Evolutionary conservation across 2,888 invertebrate species (phyloP).

Genomic region (Callosobruchus maculatus): DNA sequence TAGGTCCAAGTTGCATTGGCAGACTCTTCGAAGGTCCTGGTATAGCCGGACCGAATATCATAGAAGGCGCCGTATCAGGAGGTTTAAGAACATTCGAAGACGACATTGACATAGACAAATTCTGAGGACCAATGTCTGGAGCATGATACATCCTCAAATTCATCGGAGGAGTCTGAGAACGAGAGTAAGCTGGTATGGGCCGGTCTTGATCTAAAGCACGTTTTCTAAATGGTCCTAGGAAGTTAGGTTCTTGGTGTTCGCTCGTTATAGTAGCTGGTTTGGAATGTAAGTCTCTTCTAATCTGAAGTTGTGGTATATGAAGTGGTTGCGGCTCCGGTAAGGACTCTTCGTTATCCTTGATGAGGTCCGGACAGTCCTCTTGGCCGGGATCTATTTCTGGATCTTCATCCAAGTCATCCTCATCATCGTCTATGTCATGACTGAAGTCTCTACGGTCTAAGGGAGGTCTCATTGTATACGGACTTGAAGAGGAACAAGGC

Average conservation of each 20-base stretch:
- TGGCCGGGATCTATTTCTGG: slow-evolving; percentile 47
- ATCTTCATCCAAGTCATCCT: slow-evolving; percentile 41
- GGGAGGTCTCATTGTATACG: slow-evolving; percentile 73
- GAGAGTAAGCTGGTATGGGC: slow-evolving; percentile 31
- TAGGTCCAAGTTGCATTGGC: slow-evolving; percentile 16
- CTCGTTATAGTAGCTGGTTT: slow-evolving; percentile 45
- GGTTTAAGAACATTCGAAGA: slow-evolving; percentile 44
- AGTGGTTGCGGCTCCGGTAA: slow-evolving; percentile 56
- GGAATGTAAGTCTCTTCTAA: slow-evolving; percentile 65
- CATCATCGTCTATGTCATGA: slow-evolving; percentile 39
- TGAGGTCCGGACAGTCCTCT: slow-evolving; percentile 41
- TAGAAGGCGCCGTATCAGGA: slow-evolving; percentile 27
- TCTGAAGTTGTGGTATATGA: slow-evolving; percentile 57
- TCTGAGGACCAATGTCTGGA: slow-evolving; percentile 32
- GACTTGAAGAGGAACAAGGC: slow-evolving; percentile 44
- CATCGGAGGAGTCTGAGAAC: slow-evolving; percentile 38
- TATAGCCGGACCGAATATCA: slow-evolving; percentile 16
- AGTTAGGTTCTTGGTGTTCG: slow-evolving; percentile 51
- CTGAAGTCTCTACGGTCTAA: slow-evolving; percentile 48
- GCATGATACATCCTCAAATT: slow-evolving; percentile 36
- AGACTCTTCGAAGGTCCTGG: slow-evolving; percentile 19
- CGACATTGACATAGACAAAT: too few species aligned
- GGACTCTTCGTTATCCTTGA: slow-evolving; percentile 44
- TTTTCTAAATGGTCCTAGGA: slow-evolving; percentile 56
- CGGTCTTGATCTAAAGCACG: slow-evolving; percentile 56